phyloP scores from a whole-genome alignment of 2,888 invertebrate species.

The Ptycholaimellus sp. region DNA sequence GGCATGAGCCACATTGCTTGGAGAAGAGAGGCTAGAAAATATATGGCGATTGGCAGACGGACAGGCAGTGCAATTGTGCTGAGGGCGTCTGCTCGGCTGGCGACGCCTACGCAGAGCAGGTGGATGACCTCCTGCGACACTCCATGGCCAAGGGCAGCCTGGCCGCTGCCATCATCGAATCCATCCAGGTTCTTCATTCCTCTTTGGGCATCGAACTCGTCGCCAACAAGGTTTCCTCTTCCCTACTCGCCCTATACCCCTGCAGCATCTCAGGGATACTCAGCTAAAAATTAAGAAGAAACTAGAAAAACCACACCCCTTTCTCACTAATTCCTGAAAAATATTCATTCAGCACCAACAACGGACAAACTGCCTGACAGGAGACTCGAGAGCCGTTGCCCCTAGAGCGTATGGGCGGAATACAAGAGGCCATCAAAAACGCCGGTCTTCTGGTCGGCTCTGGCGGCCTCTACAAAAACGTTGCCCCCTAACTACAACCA shows the following conservation, averaged over 20 bases:
- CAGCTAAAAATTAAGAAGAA: no score
- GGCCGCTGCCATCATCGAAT: slow-evolving; percentile 75
- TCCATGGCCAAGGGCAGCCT: slow-evolving; percentile 47
- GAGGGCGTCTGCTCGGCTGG: slow-evolving; percentile 11
- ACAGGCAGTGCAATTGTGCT: slow-evolving; percentile 43
- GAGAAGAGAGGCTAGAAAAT: not conserved
- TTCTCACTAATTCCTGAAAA: no score
- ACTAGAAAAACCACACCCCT: no score
- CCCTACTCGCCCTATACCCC: not conserved
- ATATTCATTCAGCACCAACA: no score
- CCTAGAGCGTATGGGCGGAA: no score
- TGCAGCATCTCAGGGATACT: no score
- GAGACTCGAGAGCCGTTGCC: slow-evolving; percentile 39
- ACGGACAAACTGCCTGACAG: no score
- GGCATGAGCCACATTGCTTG: slow-evolving; percentile 26
- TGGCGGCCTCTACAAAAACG: slow-evolving; percentile 64
- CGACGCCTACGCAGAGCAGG: slow-evolving; percentile 46
- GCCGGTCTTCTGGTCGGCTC: slow-evolving; percentile 61
- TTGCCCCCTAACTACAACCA: slow-evolving; percentile 32
- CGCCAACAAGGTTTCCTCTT: slow-evolving; percentile 33
- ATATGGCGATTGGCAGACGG: slow-evolving; percentile 40
- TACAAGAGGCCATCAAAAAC: no score
- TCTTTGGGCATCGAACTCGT: slow-evolving; percentile 76
- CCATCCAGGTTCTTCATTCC: no score
- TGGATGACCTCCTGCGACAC: slow-evolving; percentile 50